These are phyloP conservation scores for Orchesella cincta DNA, from an alignment of 1,140 invertebrate species.

Conservation along the genomic window DNA sequence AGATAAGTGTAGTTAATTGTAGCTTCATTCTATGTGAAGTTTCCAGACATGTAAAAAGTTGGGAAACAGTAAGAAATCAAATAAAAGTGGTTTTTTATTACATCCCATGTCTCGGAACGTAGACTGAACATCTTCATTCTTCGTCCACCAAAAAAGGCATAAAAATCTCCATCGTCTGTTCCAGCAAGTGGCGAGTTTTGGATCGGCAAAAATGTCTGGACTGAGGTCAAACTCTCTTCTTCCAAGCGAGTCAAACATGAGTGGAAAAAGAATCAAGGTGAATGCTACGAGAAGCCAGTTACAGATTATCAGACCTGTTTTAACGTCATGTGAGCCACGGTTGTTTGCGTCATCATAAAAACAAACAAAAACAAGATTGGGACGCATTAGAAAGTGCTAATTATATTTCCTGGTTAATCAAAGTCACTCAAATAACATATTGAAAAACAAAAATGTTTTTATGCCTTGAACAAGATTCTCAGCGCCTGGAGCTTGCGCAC, in stretches of 20 bases:
- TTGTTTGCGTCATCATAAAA: too few relatives aligned
- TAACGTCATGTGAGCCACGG: too few relatives aligned
- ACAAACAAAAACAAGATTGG: too few relatives aligned
- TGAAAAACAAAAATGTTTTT: not conserved
- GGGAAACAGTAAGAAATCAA: not conserved
- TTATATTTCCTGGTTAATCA: not conserved
- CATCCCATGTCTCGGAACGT: conserved; percentile 81
- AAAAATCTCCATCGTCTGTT: conserved; percentile 62
- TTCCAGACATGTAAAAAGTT: not conserved
- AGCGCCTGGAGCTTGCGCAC: conserved; percentile 66
- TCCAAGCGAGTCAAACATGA: conserved; percentile 79
- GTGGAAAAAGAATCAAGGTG: conserved; percentile 70
- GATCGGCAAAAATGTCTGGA: conserved; percentile 53
- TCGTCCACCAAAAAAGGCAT: conserved; percentile 75
- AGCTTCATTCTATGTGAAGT: too few relatives aligned
- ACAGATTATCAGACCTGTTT: conserved; percentile 72
- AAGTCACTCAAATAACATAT: not conserved
- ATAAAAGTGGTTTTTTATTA: conserved; percentile 54
- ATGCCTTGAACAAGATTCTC: conserved; percentile 70
- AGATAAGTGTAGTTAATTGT: too few relatives aligned
- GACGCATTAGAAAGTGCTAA: too few relatives aligned
- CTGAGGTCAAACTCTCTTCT: conserved; percentile 64
- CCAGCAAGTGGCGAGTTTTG: conserved; percentile 33
- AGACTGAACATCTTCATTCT: conserved; percentile 75
- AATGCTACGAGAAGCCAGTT: conserved; percentile 77